Percentiles rank a stretch among this genome's conserved stretches.
These are phyloP conservation scores for Cyprinodon diabolis DNA, from an alignment of 2,797 vertebrate species.

Conservation along the genomic window DNA sequence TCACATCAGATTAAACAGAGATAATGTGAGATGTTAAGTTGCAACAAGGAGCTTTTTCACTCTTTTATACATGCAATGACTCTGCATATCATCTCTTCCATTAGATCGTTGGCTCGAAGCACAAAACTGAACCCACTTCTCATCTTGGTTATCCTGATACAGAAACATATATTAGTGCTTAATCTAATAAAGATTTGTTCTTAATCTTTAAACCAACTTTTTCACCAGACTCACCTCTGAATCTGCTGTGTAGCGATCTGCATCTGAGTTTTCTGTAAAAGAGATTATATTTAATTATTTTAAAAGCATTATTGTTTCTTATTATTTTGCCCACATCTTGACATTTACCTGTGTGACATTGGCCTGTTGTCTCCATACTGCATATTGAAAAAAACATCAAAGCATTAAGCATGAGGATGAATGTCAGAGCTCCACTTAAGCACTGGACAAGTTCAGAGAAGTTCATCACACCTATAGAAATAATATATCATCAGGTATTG, in stretches of 20 bases:
- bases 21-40: neutral
- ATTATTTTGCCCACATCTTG: neutral
- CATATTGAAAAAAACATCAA: neutral
- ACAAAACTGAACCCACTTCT: neutral
- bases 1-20: neutral
- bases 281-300: neutral
- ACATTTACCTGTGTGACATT: neutral
- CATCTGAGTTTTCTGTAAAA: neutral
- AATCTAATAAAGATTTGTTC: neutral
- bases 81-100: neutral
- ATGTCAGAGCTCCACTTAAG: slow-evolving; percentile 22
- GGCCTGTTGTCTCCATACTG: neutral
- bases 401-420: slow-evolving; percentile 22
- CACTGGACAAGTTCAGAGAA: slow-evolving; percentile 2
- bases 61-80: neutral
- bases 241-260: neutral
- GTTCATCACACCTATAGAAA: neutral
- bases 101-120: neutral
- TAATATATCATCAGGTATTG: neutral
- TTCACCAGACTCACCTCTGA: neutral
- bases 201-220: neutral
- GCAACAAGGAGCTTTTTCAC: neutral
- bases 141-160: neutral
- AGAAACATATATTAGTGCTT: neutral
- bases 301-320: too few relatives aligned